Conservation (phyloP, 1,140 invertebrate genomes). For the Drosophila auraria region DNA sequence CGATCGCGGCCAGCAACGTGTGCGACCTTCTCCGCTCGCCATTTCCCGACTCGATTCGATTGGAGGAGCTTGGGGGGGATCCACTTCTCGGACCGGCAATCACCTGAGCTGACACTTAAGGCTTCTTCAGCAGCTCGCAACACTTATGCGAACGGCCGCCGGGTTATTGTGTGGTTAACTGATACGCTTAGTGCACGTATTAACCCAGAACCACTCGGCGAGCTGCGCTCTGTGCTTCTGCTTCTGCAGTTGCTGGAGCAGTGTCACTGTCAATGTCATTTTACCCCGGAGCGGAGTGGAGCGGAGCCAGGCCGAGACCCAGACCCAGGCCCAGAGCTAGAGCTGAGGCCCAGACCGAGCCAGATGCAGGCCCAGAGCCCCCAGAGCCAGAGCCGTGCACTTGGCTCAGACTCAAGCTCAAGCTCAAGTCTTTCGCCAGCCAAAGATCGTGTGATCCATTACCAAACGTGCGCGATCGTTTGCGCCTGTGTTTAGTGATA, state of each 20-base stretch:
- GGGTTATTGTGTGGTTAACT: conserved; percentile 80
- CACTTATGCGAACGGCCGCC: conserved; percentile 75
- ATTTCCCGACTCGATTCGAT: conserved; percentile 8
- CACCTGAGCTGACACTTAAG: conserved; percentile 80
- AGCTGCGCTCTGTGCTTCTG: conserved; percentile 54
- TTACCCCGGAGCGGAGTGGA: conserved; percentile 48
- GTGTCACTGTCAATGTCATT: conserved; percentile 83
- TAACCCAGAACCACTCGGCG: conserved; percentile 62
- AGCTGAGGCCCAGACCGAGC: conserved; percentile 17
- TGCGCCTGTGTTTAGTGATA: conserved; percentile 80
- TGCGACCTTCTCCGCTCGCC: conserved; percentile 34
- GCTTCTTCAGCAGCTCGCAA: conserved; percentile 82
- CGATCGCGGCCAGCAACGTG: conserved; percentile 47
- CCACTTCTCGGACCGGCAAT: conserved; percentile 62
- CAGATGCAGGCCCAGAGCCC: conserved; percentile 16
- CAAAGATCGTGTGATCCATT: conserved; percentile 81
- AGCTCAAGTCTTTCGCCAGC: conserved; percentile 60
- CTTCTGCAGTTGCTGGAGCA: conserved; percentile 68
- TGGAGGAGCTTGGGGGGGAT: conserved; percentile 13
- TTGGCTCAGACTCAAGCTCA: conserved; percentile 51
- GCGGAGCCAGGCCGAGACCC: conserved; percentile 33
- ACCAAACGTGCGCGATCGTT: conserved; percentile 83
- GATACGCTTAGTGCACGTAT: conserved; percentile 82
- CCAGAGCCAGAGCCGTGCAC: conserved; percentile 51
- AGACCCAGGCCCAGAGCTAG: conserved; percentile 9